Percentiles rank a stretch among this genome's conserved stretches.
phyloP scores from a whole-genome alignment of 2,888 invertebrate genomes.

The Adelphocoris suturalis region DNA sequence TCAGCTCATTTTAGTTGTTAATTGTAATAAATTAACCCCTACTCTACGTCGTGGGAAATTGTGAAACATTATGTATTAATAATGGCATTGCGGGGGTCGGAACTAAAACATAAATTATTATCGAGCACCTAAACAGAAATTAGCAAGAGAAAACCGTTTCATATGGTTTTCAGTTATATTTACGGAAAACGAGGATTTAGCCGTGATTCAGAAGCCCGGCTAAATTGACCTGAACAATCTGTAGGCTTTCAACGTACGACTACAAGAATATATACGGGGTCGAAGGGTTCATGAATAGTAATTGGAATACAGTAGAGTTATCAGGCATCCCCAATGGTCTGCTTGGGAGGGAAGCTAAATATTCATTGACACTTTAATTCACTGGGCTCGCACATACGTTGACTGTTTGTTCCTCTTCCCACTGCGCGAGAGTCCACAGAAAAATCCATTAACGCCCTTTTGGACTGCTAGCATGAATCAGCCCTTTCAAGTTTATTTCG shows the following conservation, averaged over 20 bases:
- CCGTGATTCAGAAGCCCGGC: not conserved
- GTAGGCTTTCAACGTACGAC: not conserved
- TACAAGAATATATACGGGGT: not conserved
- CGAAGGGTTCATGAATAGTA: slow-evolving; percentile 42
- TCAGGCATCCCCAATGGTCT: slow-evolving; percentile 22
- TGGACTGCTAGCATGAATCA: not conserved
- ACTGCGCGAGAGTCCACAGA: not conserved
- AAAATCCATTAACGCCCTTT: slow-evolving; percentile 35
- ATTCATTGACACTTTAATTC: slow-evolving; percentile 42
- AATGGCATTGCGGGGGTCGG: too few species aligned
- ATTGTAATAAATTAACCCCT: too few species aligned
- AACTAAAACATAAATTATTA: too few species aligned
- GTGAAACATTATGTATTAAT: too few species aligned
- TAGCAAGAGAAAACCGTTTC: too few species aligned
- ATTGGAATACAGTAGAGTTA: slow-evolving; percentile 34
- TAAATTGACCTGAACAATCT: slow-evolving; percentile 23
- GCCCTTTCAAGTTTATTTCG: slow-evolving; percentile 7
- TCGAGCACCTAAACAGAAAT: too few species aligned
- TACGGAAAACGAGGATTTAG: too few species aligned
- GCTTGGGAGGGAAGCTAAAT: slow-evolving; percentile 23
- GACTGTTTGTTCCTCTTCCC: slow-evolving; percentile 42
- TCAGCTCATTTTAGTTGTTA: too few species aligned
- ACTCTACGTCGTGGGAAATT: too few species aligned
- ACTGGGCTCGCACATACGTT: slow-evolving; percentile 7
- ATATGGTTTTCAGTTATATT: too few species aligned